Percentiles rank a stretch among this genome's conserved stretches.
These are phyloP conservation scores for Rhyacophila brunnea DNA, from an alignment of 1,140 invertebrate species.

Conservation along the genomic window DNA sequence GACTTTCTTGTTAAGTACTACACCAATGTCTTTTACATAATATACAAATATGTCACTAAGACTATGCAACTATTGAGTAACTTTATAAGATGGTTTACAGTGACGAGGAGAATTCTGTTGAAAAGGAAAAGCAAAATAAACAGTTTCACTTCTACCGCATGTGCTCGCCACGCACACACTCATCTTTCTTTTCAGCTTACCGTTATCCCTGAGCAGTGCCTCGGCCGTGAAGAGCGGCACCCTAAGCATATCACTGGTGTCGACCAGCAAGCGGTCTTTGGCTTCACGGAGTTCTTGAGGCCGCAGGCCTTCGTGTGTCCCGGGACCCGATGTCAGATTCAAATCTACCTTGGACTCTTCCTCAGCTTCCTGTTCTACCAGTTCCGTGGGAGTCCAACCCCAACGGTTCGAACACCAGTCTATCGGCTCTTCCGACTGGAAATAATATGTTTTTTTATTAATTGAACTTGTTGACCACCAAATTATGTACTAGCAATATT, in stretches of 20 bases:
- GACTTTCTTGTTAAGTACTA: too few relatives aligned
- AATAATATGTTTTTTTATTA: background rate
- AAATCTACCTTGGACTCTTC: conserved; percentile 39
- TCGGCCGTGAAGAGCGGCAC: conserved; percentile 73
- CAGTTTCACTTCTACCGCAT: too few relatives aligned
- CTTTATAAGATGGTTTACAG: too few relatives aligned
- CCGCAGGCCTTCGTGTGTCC: conserved; percentile 64
- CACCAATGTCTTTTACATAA: too few relatives aligned
- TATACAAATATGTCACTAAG: too few relatives aligned
- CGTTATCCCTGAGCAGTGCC: conserved; percentile 68
- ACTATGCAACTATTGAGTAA: too few relatives aligned
- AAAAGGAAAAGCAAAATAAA: too few relatives aligned
- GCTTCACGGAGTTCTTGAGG: conserved; percentile 74
- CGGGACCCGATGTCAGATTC: conserved; percentile 41
- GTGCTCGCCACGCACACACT: too few relatives aligned
- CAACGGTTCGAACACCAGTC: conserved; percentile 28
- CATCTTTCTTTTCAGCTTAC: too few relatives aligned
- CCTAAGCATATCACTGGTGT: conserved; percentile 74
- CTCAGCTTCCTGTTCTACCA: conserved; percentile 37
- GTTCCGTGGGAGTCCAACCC: conserved; percentile 23
- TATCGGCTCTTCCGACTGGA: conserved; percentile 28
- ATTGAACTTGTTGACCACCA: too few relatives aligned
- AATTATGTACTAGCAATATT: too few relatives aligned
- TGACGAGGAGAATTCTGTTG: too few relatives aligned
- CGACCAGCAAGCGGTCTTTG: conserved; percentile 71